Base-by-base conservation (phyloP, 1,140 invertebrate genomes). In the Caenorhabditis remanei region DNA sequence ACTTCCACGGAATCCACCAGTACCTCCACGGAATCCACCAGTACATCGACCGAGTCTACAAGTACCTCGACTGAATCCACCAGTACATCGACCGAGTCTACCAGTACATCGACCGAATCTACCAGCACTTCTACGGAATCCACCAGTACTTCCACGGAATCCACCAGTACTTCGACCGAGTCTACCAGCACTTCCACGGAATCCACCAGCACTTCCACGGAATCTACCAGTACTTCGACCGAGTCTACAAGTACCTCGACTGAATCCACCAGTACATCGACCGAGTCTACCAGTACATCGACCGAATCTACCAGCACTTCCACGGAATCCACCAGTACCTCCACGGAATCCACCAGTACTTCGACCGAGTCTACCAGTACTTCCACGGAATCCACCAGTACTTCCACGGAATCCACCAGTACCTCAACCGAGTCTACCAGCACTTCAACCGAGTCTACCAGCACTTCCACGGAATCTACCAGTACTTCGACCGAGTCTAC, bases 91-190 rank as follows among this genome's bases (percentile, higher is more conserved):
- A 71, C 65, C 2, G 65, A 71, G 11, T 71, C 65, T 5, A 61
- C 58, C 4, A n/a, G 16, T 8, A 71, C 65, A 2, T 46, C 65
- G 40, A 71, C 65, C 65, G 65, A 71, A 16, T 71, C 65, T 1
- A 71, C 65, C 13, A 71, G 65, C 11, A 71, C 65, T 2, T 71
- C 65, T 19, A 71, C 65, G 4, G 65, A 71, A n/a, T 71, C 65
- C 2, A 71, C 65, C 1, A 40, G 3, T 11, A 65, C 63, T 13
- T 43, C 65, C 16, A 71, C 65, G 16, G 65, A 71, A 46, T 43
- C 40, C 0, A 71, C 65, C 11, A 71, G 65, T 7, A 71, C 65
- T 1, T 46, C 65, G 43, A 71, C 65, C 65, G 65, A 71, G 16
- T 71, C 65, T 0, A 71, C 65, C 14, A 71, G 61, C 13, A 63